phyloP scores from a whole-genome alignment of 2,113 vertebrate genomes.

The Gnathonemus longibarbis region DNA sequence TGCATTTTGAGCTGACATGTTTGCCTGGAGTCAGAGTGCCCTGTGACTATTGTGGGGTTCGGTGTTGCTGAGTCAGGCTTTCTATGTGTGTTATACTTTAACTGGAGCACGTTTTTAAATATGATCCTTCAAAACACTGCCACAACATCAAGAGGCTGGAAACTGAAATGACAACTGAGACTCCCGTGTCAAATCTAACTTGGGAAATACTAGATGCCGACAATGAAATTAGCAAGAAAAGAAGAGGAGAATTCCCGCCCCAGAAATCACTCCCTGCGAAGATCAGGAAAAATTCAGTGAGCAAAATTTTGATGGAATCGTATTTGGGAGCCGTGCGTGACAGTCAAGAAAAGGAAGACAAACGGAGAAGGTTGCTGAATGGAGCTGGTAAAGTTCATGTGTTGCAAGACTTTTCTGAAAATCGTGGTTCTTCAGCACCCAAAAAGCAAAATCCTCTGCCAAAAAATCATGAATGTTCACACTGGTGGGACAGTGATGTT shows the following conservation, averaged over 20 bases:
- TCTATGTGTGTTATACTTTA: conserved; percentile 49
- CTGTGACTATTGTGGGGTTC: background rate
- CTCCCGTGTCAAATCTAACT: conserved; percentile 69
- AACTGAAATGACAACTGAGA: conserved; percentile 30
- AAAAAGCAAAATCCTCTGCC: background rate
- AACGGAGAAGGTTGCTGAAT: background rate
- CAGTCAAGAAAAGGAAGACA: background rate
- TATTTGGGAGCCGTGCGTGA: background rate
- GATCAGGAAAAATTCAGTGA: background rate
- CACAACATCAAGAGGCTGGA: conserved; percentile 85
- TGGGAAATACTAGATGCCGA: conserved; percentile 71
- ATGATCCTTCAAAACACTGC: conserved; percentile 91
- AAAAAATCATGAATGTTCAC: background rate
- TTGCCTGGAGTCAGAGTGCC: background rate
- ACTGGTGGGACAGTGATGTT: conserved; percentile 44
- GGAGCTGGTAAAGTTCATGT: background rate
- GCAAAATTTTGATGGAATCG: background rate
- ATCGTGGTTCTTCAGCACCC: background rate
- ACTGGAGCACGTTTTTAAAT: conserved; percentile 70
- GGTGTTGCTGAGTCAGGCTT: background rate
- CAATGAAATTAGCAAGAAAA: conserved; percentile 68
- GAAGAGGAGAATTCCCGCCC: conserved; percentile 65
- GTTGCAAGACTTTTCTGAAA: background rate
- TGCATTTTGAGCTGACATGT: background rate
- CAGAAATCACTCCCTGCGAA: conserved; percentile 24